Base-by-base conservation (phyloP, 2,797 vertebrate species). In the Urosaurus nigricauda region DNA sequence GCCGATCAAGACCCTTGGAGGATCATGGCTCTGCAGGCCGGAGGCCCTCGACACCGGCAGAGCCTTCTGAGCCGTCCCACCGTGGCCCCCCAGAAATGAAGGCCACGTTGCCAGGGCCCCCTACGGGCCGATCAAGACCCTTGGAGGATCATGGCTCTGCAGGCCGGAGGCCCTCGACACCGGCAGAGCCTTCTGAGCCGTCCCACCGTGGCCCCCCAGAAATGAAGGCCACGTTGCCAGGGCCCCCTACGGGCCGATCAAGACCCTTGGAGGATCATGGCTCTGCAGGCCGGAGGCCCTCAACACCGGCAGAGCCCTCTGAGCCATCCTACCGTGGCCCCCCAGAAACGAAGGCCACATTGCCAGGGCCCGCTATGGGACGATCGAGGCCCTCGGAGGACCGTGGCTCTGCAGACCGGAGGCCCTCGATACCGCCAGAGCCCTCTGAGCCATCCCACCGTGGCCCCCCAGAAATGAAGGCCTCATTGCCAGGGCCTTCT, bases 221-320 rank as follows among this genome's bases (percentile, higher is more conserved):
- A 2, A 1, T 1, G 19, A 8, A 17, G 4, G 11, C 37, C 1
- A 11, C 37, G 1, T 7, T 3, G 37, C 19, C 0, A 1, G 19
- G 75, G 21, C 2, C 9, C 4, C 1, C 24, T 4, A 32, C 47
- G 2, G 9, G 21, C 2, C 43, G 3, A 13, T 24, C 5, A 3
- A 7, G 1, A 3, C 32, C 70, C 70, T n/a, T n/a, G 14, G 3
- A 29, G 68, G 29, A 19, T 0, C 58, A 58, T 13, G 58, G 17
- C 56, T 5, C 26, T 29, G 11, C 68, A 4, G 13, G 35, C 1
- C 2, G 0, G 4, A 16, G 2, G 3, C n/a, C 70, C 13, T 13
- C 19, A 2, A 16, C 3, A 13, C 70, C 32, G 14, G 11, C 29
- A 16, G 2, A 12, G n/a, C 32, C 29, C 11, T 19, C n/a, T 0